phyloP scores from a whole-genome alignment of 2,888 invertebrate species.

The Halocaridina rubra region DNA sequence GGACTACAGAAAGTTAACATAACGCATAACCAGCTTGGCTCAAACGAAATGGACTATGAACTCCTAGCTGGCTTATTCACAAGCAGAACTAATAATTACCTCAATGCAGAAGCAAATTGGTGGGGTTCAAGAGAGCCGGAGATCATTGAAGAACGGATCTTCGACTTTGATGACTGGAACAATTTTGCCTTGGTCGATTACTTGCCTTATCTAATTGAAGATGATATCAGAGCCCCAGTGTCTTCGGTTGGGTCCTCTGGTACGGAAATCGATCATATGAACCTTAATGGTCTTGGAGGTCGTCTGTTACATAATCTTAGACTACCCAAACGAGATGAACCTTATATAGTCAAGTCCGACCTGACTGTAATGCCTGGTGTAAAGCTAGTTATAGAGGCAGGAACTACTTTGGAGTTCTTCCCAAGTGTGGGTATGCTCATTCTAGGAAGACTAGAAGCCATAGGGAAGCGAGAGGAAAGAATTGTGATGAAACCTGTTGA shows the following conservation, averaged over 20 bases:
- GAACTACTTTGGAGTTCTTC: conserved; percentile 91
- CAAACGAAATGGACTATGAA: conserved; percentile 85
- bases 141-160: conserved; percentile 84
- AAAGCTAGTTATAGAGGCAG: conserved; percentile 86
- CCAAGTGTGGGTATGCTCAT: conserved; percentile 96
- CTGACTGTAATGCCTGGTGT: conserved; percentile 96
- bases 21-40: conserved; percentile 87
- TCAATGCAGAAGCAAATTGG: conserved; percentile 94
- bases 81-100: conserved; percentile 84
- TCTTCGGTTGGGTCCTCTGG: conserved; percentile 76
- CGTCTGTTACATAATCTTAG: conserved; percentile 77
- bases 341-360: conserved; percentile 87
- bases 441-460: conserved; percentile 87
- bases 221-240: conserved; percentile 67
- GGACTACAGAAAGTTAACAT: conserved; percentile 95
- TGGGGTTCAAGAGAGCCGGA: conserved; percentile 87
- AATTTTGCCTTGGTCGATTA: conserved; percentile 94
- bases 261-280: conserved; percentile 72
- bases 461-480: conserved; percentile 73
- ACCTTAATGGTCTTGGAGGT: conserved; percentile 78
- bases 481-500: conserved; percentile 65
- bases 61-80: conserved; percentile 88
- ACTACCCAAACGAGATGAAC: conserved; percentile 74
- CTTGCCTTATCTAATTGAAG: conserved; percentile 84
- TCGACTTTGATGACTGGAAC: conserved; percentile 99